Base-by-base conservation (phyloP, 2,888 invertebrate species). In the Thymelicus acteon region DNA sequence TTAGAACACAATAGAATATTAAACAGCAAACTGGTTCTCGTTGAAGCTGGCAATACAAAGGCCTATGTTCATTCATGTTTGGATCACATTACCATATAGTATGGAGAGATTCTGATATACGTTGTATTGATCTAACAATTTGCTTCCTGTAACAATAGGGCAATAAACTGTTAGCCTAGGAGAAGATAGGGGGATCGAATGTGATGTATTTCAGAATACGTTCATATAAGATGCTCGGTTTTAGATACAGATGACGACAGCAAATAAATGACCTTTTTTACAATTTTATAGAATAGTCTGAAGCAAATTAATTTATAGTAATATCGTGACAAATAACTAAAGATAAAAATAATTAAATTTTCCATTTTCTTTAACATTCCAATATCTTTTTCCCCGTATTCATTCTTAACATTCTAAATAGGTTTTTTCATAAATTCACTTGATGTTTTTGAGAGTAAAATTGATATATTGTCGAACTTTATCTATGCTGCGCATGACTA, bases 1-100 rank as follows among this genome's bases (percentile, higher is more conserved):
- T 54, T 54, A 24, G 12, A 24, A 10, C 31, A 10, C 24, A 54
- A 24, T 54, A 24, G 54, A 54, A 54, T 54, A 24, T 24, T 54
- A 24, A 54, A 24, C 24, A 54, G 54, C 24, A 54, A 54, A 12
- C 12, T 54, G 10, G n/a, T 10, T 24, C 19, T 8, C 24, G 7
- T 15, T 49, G 19, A 19, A 24, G 2, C 10, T 10, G 24, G 8
- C 24, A 7, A 24, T 54, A 24, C 54, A 54, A 54, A 54, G 54
- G 54, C 54, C 49, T 54, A 24, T 54, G 52, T 52, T 52, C 10
- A 54, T 54, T 24, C 54, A 54, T 54, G 24, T 54, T 54, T 54
- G 24, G 54, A 54, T 54, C 19, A 54, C 54, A 54, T 54, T 24
- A 54, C 54, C 52, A 52, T 52, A 52, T n/a, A 19, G 52, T 52